Conservation (phyloP, 2,888 invertebrate species). For the Aspidiotus destructor region DNA sequence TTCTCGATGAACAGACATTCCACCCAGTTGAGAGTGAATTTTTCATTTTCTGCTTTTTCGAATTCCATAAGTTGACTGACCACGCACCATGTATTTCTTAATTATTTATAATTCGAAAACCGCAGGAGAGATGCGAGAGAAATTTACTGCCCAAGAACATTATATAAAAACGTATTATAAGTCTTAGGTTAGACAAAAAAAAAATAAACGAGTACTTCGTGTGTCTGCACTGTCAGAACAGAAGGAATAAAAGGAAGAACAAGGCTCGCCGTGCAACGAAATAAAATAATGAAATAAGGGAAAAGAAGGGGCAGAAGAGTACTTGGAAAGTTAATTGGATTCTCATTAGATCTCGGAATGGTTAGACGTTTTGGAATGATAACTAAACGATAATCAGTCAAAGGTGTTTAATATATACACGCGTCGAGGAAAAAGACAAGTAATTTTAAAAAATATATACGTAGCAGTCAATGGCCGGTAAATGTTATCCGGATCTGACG, state of each 20-base stretch:
- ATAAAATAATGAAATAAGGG: constrained; percentile 3
- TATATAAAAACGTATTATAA: no score
- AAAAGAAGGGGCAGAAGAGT: constrained; percentile 1
- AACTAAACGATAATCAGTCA: constrained; percentile 15
- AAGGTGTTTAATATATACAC: constrained; percentile 5
- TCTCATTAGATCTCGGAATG: constrained; percentile 16
- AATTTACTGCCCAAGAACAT: not conserved
- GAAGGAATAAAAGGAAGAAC: not conserved
- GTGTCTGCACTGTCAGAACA: no score
- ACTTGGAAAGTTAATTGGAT: constrained; percentile 21
- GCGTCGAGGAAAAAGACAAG: not conserved
- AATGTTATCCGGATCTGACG: no score
- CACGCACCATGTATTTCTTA: constrained; percentile 2
- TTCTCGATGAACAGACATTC: no score
- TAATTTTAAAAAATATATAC: not conserved
- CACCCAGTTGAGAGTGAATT: no score
- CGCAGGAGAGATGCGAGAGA: constrained; percentile 23
- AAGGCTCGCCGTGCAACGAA: not conserved
- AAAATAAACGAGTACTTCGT: no score
- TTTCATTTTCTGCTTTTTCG: no score
- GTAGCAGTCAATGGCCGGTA: constrained; percentile 1
- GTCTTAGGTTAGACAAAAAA: no score
- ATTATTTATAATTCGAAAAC: constrained; percentile 28
- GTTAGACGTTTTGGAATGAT: constrained; percentile 14
- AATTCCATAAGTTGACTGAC: no score